Evolutionary conservation across 1,140 invertebrate species (phyloP), one percentile per base, ranked within the genome.

Genomic region (Eueides isabella): DNA sequence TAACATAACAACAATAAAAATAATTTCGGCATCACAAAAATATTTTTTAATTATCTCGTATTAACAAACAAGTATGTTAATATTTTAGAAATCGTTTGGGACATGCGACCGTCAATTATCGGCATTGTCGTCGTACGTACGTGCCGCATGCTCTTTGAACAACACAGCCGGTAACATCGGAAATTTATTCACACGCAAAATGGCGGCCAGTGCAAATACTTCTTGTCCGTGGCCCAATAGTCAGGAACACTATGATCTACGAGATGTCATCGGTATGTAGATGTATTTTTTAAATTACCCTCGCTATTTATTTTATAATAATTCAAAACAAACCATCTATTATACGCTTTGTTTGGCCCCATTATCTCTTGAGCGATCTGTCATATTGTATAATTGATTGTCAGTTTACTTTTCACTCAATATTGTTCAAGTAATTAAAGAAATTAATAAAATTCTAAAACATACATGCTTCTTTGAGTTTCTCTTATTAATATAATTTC

Each of bases 161-260:
- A 91, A 92, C 80, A 89, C 87, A 65, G 72, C 80, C 69, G 80
- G 73, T 65, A 75, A 80, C 85, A 91, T 95, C 81, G 94, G 94
- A 80, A 95, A 94, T 92, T 94, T 95, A 90, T 94, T 96, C 92
- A 93, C 94, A 80, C 94, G 94, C 92, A 96, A 96, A 94, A 96
- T 96, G 96, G 95, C 95, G 89, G 94, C 95, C 80, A 93, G 94
- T 85, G 94, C 94, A 85, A 94, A 94, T 86, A 94, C 93, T 86
- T 93, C 94, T 85, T 94, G 94, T 81, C 95, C 95, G 76, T 99
- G 98, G 98, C 96, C 98, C 71, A 99, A 98, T 94, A 96, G 95
- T 81, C 97, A 98, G 92, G 97, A 99, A 86, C 97, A 98, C 88
- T 99, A 99, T 94, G 98, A 98, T 93, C 94, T 99, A 72, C 96